Evolutionary conservation across 2,113 vertebrate species (phyloP), one percentile per base, ranked within the genome.

Genomic region (Mohoua ochrocephala): DNA sequence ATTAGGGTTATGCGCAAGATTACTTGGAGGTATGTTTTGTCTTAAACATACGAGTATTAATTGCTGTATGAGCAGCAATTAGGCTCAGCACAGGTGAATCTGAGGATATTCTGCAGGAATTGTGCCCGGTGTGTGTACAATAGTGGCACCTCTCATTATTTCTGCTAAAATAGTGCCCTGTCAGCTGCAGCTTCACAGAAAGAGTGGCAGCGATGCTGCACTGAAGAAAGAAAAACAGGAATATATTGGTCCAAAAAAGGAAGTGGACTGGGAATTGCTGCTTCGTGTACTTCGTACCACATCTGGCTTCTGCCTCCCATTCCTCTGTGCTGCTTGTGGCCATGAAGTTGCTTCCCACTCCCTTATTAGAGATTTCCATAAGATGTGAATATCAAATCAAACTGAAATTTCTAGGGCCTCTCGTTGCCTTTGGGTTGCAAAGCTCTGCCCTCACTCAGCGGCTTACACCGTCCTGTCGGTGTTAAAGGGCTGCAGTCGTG

Each of bases 61-160:
- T 57, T 81, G 54, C 56, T 77, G 13, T 53, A 10, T 49, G 26
- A 93, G 57, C 50, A 35, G 54, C 57, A 54, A 35, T 53, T 73
- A 65, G 44, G 54, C 86, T 90, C 63, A 59, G 57, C 54, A 42
- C 18, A 33, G 71, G n/a, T 91, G 84, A 73, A 41, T 60, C 39
- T 53, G 47, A 61, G 52, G 65, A 13, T 84, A 39, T 87, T 84
- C 69, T 65, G n/a, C 61, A 84, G 69, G n/a, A 74, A 23, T 24
- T 13, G n/a, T 84, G 56, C 33, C 54, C 0, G 0, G 27, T 79
- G 28, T 47, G 50, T 81, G 16, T 45, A 41, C 26, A 13, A 5
- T 53, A 30, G 11, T 64, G 30, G 11, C 49, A 69, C 20, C 2
- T 13, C 27, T 93, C 37, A 11, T 44, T 30, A 54, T 69, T 93